phyloP scores from a whole-genome alignment of 2,113 vertebrate genomes.

The Oryzias curvinotus region DNA sequence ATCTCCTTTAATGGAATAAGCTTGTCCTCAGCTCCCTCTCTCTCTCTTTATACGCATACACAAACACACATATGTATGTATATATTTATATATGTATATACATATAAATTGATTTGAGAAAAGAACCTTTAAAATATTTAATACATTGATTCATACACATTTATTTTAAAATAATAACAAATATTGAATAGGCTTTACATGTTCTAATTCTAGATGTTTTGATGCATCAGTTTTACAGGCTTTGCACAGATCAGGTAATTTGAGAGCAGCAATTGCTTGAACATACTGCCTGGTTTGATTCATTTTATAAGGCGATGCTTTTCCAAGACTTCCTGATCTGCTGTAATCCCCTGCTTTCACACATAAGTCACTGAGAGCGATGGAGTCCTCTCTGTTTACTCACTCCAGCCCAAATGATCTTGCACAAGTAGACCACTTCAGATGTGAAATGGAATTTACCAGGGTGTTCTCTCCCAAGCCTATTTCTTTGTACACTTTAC shows the following conservation, averaged over 20 bases:
- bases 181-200: too few species aligned
- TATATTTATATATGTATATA: too few species aligned
- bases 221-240: too few species aligned
- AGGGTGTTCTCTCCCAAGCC: slow-evolving; percentile 86
- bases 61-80: too few species aligned
- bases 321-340: slow-evolving; percentile 88
- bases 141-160: too few species aligned
- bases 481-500: slow-evolving; percentile 89
- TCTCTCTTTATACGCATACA: too few species aligned
- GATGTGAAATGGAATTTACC: slow-evolving; percentile 98
- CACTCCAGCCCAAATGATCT: slow-evolving; percentile 98
- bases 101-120: too few species aligned
- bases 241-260: slow-evolving; percentile 12
- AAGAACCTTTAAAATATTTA: too few species aligned
- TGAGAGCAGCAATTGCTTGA: slow-evolving; percentile 33
- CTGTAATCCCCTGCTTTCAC: slow-evolving; percentile 90
- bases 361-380: slow-evolving; percentile 92
- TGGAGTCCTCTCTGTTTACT: slow-evolving; percentile 93
- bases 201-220: too few species aligned
- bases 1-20: too few species aligned
- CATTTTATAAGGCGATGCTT: slow-evolving; percentile 76
- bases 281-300: slow-evolving; percentile 40
- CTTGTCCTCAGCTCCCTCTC: too few species aligned
- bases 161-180: too few species aligned
- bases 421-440: slow-evolving; percentile 97